phyloP scores from a whole-genome alignment of 2,888 invertebrate species.

The Vandiemenella viatica region DNA sequence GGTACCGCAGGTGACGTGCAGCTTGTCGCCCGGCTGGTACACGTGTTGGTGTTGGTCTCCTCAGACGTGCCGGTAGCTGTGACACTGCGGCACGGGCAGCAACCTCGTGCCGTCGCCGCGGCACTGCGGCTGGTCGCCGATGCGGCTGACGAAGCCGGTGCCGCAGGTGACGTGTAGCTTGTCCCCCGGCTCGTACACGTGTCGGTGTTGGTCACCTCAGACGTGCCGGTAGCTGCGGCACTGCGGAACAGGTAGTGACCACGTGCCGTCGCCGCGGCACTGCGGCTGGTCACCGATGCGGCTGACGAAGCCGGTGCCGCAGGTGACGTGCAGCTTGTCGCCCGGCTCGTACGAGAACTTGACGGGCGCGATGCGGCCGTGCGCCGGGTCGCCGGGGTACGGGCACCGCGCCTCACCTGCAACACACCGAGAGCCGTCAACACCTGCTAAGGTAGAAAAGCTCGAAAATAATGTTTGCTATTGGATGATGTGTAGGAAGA shows the following conservation, averaged over 20 bases:
- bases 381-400: conserved; percentile 54
- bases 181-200: conserved; percentile 51
- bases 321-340: conserved; percentile 51
- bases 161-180: conserved; percentile 51
- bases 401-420: conserved; percentile 56
- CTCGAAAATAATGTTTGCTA: too few species aligned
- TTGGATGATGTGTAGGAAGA: too few species aligned
- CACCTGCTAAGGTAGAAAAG: too few species aligned
- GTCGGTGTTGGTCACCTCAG: neutral
- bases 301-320: conserved; percentile 48
- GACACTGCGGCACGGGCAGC: conserved; percentile 45
- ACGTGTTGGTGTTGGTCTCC: too few species aligned
- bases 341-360: conserved; percentile 62
- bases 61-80: too few species aligned
- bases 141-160: too few species aligned
- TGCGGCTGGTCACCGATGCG: conserved; percentile 42
- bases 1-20: too few species aligned
- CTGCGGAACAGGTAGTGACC: conserved; percentile 50
- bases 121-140: conserved; percentile 44
- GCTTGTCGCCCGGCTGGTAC: too few species aligned
- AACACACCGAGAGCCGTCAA: conserved; percentile 10
- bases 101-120: conserved; percentile 54
- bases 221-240: conserved; percentile 26
- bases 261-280: conserved; percentile 48
- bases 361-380: conserved; percentile 51